Base-by-base conservation (phyloP, 2,888 invertebrate species). In the Drosophila mimica region DNA sequence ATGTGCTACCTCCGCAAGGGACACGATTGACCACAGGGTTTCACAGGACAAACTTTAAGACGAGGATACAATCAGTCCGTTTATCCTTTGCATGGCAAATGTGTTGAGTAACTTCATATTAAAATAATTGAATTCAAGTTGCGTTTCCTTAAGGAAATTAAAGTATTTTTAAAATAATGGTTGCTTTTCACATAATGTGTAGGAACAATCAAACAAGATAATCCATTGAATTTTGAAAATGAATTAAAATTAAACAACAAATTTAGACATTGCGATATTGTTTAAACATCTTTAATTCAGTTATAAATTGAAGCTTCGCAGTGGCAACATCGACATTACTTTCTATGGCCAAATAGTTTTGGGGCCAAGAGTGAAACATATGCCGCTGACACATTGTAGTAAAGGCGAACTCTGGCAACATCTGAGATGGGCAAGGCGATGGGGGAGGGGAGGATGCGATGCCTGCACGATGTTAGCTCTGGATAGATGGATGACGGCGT, bases 401-500 rank as follows among this genome's bases (percentile, higher is more conserved):
- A 61, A 48, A 61, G 69, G 43, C 43, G 62, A 66, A 52, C 57
- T 65, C 56, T n/a, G 62, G 69, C 56, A 62, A 72, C 58, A 68
- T 46, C 54, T 40, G 59, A 43, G 54, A 38, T 48, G 48, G 38
- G 53, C 51, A 52, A 53, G 57, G 34, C 36, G 69, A 53, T 20
- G 46, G 2, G 25, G 25, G 25, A 25, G 25, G 25, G 25, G 54
- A 53, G 58, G 31, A 38, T 57, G n/a, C 36, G 13, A n/a, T 48
- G 51, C 51, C 9, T 34, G 52, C 30, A 20, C 31, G 53, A 53
- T 74, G 78, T 70, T 82, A 69, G 80, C 75, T 69, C 71, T 72
- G 76, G 77, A 79, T 88, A 76, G 85, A 82, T 83, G 85, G 84
- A 83, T 81, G 77, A 83, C 58, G 81, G 70, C 71, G 68, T 74